Evolutionary conservation across 2,888 invertebrate species (phyloP).

Genomic region (Nematopogon swammerdamellus): DNA sequence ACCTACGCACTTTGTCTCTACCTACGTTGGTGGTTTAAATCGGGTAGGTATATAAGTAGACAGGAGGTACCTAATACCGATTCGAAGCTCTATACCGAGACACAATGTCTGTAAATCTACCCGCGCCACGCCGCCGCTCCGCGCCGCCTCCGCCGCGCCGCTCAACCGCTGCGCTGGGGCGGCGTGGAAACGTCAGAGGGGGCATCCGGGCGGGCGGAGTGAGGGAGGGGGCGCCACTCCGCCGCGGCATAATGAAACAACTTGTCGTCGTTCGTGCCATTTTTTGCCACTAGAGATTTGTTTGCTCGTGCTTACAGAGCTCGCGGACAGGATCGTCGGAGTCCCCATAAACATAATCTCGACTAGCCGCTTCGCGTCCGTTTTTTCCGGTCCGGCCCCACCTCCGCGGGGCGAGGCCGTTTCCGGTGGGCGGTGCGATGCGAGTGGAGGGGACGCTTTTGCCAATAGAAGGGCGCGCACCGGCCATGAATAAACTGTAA

Average conservation of each 20-base stretch:
- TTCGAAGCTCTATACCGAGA: background rate
- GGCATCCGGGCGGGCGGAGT: slow-evolving; percentile 16
- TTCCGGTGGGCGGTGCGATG: slow-evolving; percentile 25
- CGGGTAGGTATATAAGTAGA: no score
- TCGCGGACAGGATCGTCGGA: slow-evolving; percentile 48
- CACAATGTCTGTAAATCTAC: background rate
- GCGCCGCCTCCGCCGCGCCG: slow-evolving; percentile 26
- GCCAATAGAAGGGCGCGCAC: slow-evolving; percentile 25
- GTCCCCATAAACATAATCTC: slow-evolving; percentile 53
- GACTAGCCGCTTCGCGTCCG: slow-evolving; percentile 39
- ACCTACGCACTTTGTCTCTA: no score
- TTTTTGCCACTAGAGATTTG: slow-evolving; percentile 56
- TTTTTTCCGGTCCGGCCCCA: slow-evolving; percentile 39
- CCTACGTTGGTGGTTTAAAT: no score
- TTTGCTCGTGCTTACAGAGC: slow-evolving; percentile 39
- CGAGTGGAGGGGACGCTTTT: slow-evolving; percentile 24
- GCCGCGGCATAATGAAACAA: slow-evolving; percentile 29
- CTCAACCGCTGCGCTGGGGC: background rate
- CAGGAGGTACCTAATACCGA: no score
- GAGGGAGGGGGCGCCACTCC: slow-evolving; percentile 15
- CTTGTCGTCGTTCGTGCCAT: slow-evolving; percentile 46
- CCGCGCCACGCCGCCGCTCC: background rate
- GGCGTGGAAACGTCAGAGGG: background rate
- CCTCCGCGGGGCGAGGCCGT: slow-evolving; percentile 11
- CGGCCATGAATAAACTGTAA: slow-evolving; percentile 15